Conservation (phyloP, 2,888 invertebrate species). For the Tiliacea citrago region DNA sequence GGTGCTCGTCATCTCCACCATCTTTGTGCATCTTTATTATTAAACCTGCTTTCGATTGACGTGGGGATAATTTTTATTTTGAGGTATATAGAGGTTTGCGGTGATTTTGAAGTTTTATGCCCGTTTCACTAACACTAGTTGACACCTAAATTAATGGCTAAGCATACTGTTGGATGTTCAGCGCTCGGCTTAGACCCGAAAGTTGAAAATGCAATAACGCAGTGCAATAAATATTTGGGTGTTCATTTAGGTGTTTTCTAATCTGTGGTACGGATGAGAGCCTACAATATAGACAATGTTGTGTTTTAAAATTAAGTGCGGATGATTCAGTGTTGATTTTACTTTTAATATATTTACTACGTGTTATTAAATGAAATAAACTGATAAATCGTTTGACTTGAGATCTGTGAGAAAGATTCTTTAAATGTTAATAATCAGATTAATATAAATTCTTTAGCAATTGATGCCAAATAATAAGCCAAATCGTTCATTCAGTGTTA, state of each 20-base stretch:
- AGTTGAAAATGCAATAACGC: not conserved
- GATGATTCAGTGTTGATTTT: slow-evolving; percentile 35
- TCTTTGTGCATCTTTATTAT: slow-evolving; percentile 66
- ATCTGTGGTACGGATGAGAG: not conserved
- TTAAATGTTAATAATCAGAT: slow-evolving; percentile 3
- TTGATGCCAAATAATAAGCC: slow-evolving; percentile 64
- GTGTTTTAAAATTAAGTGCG: slow-evolving; percentile 29
- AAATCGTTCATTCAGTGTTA: slow-evolving; percentile 48
- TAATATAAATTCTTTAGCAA: slow-evolving; percentile 20
- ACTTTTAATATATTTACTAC: slow-evolving; percentile 41
- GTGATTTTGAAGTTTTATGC: slow-evolving; percentile 11
- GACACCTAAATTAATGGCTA: not conserved
- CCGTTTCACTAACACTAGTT: not conserved
- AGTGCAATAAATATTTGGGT: not conserved
- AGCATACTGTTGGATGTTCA: not conserved
- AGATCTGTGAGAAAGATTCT: slow-evolving; percentile 11
- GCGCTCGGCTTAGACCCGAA: not conserved
- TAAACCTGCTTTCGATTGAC: slow-evolving; percentile 56
- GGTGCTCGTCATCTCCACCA: slow-evolving; percentile 66
- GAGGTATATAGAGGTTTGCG: slow-evolving; percentile 44
- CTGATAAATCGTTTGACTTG: slow-evolving; percentile 14
- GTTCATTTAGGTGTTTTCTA: slow-evolving; percentile 8
- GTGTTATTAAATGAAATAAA: slow-evolving; percentile 35
- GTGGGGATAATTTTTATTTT: slow-evolving; percentile 62
- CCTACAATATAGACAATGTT: slow-evolving; percentile 16